Evolutionary conservation across 2,888 invertebrate genomes (phyloP).

Genomic region (Leucoma salicis): DNA sequence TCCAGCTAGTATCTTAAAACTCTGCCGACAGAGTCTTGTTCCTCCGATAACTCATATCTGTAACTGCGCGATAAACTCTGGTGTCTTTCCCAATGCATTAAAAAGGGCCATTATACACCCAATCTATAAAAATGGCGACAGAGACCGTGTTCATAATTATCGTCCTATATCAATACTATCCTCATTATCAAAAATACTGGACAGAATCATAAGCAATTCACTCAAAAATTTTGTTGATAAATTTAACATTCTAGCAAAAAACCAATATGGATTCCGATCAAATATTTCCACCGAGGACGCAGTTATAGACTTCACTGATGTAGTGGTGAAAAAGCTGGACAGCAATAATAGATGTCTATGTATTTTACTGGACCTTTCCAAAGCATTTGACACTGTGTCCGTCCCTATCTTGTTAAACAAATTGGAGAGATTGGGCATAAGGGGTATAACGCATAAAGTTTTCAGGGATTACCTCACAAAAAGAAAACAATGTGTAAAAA

Average conservation of each 20-base stretch:
- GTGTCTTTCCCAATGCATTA: background rate
- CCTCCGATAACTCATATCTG: background rate
- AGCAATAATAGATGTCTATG: background rate
- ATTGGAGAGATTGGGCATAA: conserved; percentile 5
- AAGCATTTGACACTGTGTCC: no score
- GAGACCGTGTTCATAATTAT: background rate
- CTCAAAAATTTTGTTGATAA: background rate
- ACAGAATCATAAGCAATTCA: background rate
- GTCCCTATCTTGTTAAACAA: background rate
- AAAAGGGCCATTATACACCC: background rate
- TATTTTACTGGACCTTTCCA: background rate
- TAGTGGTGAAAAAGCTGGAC: background rate
- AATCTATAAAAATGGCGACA: background rate
- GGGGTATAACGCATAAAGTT: conserved; percentile 1
- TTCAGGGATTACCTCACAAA: no score
- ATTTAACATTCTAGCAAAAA: background rate
- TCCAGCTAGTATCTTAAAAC: background rate
- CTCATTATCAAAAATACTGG: background rate
- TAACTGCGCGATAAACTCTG: background rate
- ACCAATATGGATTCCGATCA: background rate
- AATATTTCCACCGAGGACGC: no score
- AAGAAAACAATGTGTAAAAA: conserved; percentile 1
- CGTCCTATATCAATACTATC: background rate
- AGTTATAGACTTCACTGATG: no score
- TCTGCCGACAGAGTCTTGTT: background rate